Evolutionary conservation across 1,140 invertebrate genomes (phyloP).

Genomic region (Periplaneta americana): DNA sequence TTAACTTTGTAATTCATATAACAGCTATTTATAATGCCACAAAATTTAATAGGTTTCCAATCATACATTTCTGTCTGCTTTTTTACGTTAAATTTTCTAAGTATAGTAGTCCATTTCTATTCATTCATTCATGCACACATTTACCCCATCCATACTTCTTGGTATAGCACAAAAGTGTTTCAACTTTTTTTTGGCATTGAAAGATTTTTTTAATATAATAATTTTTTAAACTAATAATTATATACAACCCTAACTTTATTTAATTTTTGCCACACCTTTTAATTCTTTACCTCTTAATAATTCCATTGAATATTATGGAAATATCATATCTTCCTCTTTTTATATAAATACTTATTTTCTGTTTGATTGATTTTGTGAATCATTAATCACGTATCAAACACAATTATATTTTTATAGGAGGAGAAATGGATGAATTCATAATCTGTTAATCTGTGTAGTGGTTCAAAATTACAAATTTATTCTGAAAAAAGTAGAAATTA

Average conservation of each 20-base stretch:
- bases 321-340: too few species aligned
- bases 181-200: background rate
- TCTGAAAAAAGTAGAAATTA: too few species aligned
- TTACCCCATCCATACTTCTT: background rate
- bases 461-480: too few species aligned
- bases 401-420: too few species aligned
- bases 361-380: too few species aligned
- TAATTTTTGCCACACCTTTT: background rate
- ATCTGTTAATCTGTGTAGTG: too few species aligned
- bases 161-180: background rate
- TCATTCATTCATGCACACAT: background rate
- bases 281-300: too few species aligned
- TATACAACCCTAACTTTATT: background rate
- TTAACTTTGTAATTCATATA: background rate
- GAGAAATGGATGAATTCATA: too few species aligned
- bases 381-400: too few species aligned
- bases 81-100: background rate
- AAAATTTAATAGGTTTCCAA: background rate
- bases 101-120: background rate
- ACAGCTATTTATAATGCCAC: background rate
- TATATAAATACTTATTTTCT: too few species aligned
- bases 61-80: background rate
- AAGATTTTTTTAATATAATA: background rate
- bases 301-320: too few species aligned
- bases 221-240: background rate